A percentile compares a stretch with the other conserved stretches of the same genome.
Conservation (phyloP, 1,140 invertebrate genomes). For the Chymomyza costata region DNA sequence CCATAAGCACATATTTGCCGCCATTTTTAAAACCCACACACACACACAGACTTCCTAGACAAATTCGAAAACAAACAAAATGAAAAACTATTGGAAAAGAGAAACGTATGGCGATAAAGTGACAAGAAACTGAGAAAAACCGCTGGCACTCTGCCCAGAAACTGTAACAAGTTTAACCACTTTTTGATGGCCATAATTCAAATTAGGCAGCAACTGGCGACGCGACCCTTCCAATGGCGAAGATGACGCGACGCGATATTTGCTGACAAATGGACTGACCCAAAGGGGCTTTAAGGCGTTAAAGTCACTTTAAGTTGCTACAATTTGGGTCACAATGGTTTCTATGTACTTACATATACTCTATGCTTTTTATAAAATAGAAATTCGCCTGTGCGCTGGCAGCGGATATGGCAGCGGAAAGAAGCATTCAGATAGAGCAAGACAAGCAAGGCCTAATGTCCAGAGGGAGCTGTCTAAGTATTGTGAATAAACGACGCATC, state of each 20-base stretch:
- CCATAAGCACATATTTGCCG: too few relatives aligned
- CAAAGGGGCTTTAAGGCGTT: slow-evolving; percentile 42
- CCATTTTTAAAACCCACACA: too few relatives aligned
- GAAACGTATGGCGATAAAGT: slow-evolving; percentile 44
- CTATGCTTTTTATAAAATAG: not conserved
- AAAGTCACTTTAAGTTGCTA: slow-evolving; percentile 45
- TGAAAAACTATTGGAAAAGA: too few relatives aligned
- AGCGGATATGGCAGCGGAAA: slow-evolving; percentile 42
- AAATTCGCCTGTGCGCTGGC: too few relatives aligned
- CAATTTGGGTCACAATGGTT: slow-evolving; percentile 30
- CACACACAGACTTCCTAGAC: too few relatives aligned
- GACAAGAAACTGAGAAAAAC: slow-evolving; percentile 23
- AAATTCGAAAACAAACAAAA: too few relatives aligned
- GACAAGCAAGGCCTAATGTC: slow-evolving; percentile 61
- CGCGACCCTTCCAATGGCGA: not conserved
- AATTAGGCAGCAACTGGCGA: slow-evolving; percentile 40
- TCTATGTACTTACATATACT: not conserved
- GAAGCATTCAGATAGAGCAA: slow-evolving; percentile 45
- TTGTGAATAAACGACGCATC: too few relatives aligned
- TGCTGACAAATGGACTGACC: slow-evolving; percentile 54
- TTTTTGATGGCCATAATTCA: slow-evolving; percentile 69
- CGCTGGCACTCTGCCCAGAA: slow-evolving; percentile 41
- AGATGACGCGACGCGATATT: not conserved
- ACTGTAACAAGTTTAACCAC: slow-evolving; percentile 56
- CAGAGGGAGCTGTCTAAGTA: slow-evolving; percentile 30